These are phyloP conservation scores for Cardiocondyla obscurior DNA, from an alignment of 1,140 invertebrate genomes.

Conservation along the genomic window DNA sequence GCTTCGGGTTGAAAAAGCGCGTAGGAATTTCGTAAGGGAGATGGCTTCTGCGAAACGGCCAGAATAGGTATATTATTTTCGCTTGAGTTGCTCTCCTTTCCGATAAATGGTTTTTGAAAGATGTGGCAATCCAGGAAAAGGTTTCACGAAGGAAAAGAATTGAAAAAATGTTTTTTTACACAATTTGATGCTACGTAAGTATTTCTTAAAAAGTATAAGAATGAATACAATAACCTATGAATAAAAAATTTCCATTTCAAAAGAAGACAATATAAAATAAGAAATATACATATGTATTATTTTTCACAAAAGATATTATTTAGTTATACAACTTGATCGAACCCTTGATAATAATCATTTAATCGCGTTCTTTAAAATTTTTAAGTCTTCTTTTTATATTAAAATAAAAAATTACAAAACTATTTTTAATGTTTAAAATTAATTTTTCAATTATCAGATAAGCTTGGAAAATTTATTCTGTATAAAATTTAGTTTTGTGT, in stretches of 20 bases:
- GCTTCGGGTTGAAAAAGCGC: slow-evolving; percentile 43
- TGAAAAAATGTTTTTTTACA: slow-evolving; percentile 67
- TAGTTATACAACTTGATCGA: not conserved
- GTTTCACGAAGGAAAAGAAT: slow-evolving; percentile 64
- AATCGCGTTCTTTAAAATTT: not conserved
- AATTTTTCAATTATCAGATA: too few relatives aligned
- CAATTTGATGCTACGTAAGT: slow-evolving; percentile 65
- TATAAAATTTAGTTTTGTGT: not conserved
- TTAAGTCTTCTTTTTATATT: not conserved
- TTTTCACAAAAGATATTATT: not conserved
- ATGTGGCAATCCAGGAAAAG: slow-evolving; percentile 64
- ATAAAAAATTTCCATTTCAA: not conserved
- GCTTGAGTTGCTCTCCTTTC: slow-evolving; percentile 62
- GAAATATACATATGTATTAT: not conserved
- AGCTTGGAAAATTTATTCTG: too few relatives aligned
- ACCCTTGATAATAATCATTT: not conserved
- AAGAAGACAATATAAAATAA: not conserved
- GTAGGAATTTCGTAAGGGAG: slow-evolving; percentile 58
- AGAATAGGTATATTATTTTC: slow-evolving; percentile 66
- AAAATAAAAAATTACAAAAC: not conserved
- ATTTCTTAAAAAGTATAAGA: slow-evolving; percentile 8
- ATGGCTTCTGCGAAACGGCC: slow-evolving; percentile 55
- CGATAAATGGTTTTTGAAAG: slow-evolving; percentile 75
- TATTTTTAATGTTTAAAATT: not conserved
- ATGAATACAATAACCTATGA: not conserved